Conservation (phyloP, 2,888 invertebrate genomes). For the Diplolepis rosae region DNA sequence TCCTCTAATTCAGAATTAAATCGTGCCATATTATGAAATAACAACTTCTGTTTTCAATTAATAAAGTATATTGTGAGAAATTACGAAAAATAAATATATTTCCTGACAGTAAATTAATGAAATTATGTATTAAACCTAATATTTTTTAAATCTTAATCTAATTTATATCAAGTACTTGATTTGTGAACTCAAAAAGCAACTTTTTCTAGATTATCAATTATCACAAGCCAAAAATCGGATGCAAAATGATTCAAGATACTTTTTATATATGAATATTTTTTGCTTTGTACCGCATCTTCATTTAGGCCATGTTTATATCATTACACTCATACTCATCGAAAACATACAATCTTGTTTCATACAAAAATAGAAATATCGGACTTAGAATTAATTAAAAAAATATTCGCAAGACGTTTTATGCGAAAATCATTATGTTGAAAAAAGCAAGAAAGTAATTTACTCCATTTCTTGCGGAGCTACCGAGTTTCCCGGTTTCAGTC, state of each 20-base stretch:
- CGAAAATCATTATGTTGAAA: not conserved
- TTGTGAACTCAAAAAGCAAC: not conserved
- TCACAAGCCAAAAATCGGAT: not conserved
- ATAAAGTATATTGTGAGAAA: not conserved
- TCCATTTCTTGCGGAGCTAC: conserved; percentile 4
- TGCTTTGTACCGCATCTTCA: not conserved
- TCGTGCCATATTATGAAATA: too few relatives aligned
- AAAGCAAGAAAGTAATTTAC: not conserved
- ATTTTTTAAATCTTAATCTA: not conserved
- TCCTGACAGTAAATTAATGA: not conserved
- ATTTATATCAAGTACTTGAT: not conserved
- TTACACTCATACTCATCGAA: not conserved
- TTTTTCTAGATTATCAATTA: not conserved
- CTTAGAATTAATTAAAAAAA: not conserved
- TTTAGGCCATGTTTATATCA: not conserved
- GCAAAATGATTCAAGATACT: not conserved
- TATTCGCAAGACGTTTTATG: not conserved
- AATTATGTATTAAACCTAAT: conserved; percentile 10
- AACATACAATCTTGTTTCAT: not conserved
- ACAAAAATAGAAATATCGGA: conserved; percentile 1
- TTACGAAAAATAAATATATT: not conserved
- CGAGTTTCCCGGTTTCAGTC: conserved; percentile 75
- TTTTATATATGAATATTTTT: not conserved
- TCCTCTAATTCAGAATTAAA: not conserved
- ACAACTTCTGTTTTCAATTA: not conserved